Evolutionary conservation across 64 coral and sea anemone species (phyloP).

Genomic region (Pocillopora verrucosa): DNA sequence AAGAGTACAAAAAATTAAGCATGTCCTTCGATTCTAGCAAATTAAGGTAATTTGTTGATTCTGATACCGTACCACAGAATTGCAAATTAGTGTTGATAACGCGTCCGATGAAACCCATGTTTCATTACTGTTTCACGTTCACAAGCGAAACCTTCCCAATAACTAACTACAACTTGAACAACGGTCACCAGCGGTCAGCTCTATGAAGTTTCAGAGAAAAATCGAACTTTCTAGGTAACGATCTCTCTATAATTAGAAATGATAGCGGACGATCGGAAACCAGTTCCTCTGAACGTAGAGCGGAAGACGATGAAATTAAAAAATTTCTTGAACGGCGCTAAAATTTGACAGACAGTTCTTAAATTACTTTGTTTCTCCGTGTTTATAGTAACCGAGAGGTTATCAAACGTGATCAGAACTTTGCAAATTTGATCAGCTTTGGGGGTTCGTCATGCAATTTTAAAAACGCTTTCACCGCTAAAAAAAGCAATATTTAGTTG

Average conservation of each 20-base stretch:
- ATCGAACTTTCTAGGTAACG: background rate
- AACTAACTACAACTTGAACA: background rate
- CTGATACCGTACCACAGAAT: background rate
- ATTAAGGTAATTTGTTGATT: background rate
- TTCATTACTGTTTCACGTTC: background rate
- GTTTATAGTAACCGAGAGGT: background rate
- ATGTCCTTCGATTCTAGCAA: background rate
- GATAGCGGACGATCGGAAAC: background rate
- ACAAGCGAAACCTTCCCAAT: background rate
- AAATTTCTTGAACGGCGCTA: background rate
- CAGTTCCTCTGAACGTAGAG: background rate
- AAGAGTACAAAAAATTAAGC: background rate
- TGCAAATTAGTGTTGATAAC: background rate
- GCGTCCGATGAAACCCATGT: background rate
- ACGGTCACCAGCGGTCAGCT: background rate
- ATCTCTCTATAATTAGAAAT: background rate
- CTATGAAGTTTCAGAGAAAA: background rate
- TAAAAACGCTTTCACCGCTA: background rate
- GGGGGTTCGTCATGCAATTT: background rate
- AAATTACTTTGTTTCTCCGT: too few relatives aligned
- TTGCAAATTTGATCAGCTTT: background rate
- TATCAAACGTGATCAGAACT: background rate
- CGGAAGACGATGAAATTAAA: background rate
- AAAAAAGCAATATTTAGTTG: too few relatives aligned
- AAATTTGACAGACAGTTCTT: background rate